These are phyloP conservation scores for Galago senegalensis DNA, from an alignment of 2,797 vertebrate species.

Conservation along the genomic window DNA sequence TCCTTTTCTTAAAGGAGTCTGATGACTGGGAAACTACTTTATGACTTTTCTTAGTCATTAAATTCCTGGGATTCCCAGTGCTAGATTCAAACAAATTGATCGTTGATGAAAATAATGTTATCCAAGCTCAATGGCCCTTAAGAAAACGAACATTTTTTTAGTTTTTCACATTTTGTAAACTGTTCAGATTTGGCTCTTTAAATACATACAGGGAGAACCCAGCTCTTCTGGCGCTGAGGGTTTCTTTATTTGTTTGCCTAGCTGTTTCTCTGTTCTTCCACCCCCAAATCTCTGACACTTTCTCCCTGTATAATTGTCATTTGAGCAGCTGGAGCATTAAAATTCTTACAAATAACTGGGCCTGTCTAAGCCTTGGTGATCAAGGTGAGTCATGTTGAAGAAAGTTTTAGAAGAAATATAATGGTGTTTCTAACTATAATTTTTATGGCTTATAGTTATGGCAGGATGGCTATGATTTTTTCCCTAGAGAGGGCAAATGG, in stretches of 20 bases:
- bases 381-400: not conserved
- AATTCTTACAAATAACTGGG: not conserved
- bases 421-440: slow-evolving; percentile 28
- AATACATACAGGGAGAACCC: not conserved
- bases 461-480: not conserved
- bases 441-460: not conserved
- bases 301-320: not conserved
- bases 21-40: slow-evolving; percentile 34
- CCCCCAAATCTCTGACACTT: not conserved
- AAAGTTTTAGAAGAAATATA: slow-evolving; percentile 24
- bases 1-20: not conserved
- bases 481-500: not conserved
- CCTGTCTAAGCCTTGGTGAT: not conserved
- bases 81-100: slow-evolving; percentile 23
- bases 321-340: slow-evolving; percentile 37
- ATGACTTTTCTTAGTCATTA: slow-evolving; percentile 23
- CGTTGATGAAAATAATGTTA: not conserved
- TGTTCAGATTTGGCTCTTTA: slow-evolving; percentile 37
- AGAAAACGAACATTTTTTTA: slow-evolving; percentile 25
- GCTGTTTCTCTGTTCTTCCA: not conserved
- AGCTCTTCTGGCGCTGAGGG: not conserved
- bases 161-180: slow-evolving; percentile 33
- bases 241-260: slow-evolving; percentile 1
- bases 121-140: not conserved
- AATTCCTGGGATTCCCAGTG: not conserved